A percentile compares a stretch with the other conserved stretches of the same genome.
phyloP scores from a whole-genome alignment of 2,888 invertebrate species.

The Pardosa pseudoannulata region DNA sequence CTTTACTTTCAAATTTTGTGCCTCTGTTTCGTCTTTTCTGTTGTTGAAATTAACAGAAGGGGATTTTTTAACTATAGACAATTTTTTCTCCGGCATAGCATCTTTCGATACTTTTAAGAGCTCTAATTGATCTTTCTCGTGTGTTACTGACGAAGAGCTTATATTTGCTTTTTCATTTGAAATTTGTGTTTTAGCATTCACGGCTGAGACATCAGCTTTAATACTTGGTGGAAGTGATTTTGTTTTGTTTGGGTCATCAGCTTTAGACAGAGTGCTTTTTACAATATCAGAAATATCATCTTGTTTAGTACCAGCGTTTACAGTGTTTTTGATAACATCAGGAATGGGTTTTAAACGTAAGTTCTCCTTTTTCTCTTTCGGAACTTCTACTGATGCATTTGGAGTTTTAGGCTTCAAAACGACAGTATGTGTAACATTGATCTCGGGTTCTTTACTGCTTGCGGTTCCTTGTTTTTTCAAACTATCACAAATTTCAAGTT shows the following conservation, averaged over 20 bases:
- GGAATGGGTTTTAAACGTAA: slow-evolving; percentile 46
- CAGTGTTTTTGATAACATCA: slow-evolving; percentile 53
- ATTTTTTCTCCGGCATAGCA: too few species aligned
- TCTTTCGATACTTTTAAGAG: too few species aligned
- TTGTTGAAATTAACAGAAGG: too few species aligned
- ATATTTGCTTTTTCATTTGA: too few species aligned
- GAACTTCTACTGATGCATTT: background rate
- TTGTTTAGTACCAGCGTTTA: background rate
- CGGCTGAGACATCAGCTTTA: background rate
- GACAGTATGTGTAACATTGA: slow-evolving; percentile 40
- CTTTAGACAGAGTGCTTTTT: background rate
- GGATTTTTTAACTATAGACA: too few species aligned
- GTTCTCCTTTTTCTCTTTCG: background rate
- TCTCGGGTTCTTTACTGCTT: slow-evolving; percentile 15
- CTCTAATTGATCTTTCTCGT: too few species aligned
- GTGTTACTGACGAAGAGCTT: too few species aligned
- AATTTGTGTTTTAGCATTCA: too few species aligned
- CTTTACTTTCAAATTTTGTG: background rate
- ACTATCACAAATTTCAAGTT: background rate
- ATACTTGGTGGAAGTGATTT: background rate
- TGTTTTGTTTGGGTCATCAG: background rate
- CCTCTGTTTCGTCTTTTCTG: background rate
- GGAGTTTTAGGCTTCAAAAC: slow-evolving; percentile 40
- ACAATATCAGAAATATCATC: slow-evolving; percentile 10
- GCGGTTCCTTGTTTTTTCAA: background rate